Evolutionary conservation across 2,888 invertebrate species (phyloP).

Genomic region (Chymomyza caudatula): DNA sequence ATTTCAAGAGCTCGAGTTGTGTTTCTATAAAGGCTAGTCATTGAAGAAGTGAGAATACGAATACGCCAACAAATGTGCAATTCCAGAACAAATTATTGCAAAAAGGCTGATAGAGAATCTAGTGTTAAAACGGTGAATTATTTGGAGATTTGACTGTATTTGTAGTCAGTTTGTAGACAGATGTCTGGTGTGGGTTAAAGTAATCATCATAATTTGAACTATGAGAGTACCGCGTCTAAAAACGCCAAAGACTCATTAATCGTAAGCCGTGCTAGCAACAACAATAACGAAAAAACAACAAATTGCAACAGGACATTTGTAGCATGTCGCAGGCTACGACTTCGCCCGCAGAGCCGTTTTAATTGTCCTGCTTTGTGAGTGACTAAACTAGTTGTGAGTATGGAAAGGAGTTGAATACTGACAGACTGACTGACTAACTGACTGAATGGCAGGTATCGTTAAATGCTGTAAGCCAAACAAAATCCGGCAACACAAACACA

Average conservation of each 20-base stretch:
- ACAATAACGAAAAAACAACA: conserved; percentile 16
- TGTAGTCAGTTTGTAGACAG: conserved; percentile 24
- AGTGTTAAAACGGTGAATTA: too few relatives aligned
- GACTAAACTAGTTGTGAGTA: conserved; percentile 10
- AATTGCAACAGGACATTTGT: conserved; percentile 47
- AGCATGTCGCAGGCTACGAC: conserved; percentile 50
- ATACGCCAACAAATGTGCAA: too few relatives aligned
- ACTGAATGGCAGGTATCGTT: not conserved
- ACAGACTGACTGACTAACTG: conserved; percentile 17
- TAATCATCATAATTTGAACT: conserved; percentile 57
- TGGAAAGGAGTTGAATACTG: conserved; percentile 3
- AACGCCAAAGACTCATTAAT: conserved; percentile 75
- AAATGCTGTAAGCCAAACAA: conserved; percentile 25
- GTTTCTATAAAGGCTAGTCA: too few relatives aligned
- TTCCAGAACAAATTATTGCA: too few relatives aligned
- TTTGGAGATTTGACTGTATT: not conserved
- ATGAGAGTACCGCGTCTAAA: conserved; percentile 35
- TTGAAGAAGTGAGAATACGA: too few relatives aligned
- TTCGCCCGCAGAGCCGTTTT: conserved; percentile 54
- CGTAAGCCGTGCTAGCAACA: conserved; percentile 35
- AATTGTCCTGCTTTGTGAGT: conserved; percentile 47
- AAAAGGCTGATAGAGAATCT: too few relatives aligned
- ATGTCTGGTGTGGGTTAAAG: conserved; percentile 24
- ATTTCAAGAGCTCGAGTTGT: too few relatives aligned
- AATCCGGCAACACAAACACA: conserved; percentile 13